Conservation (phyloP, 2,113 vertebrate genomes). For the Tapirus terrestris region DNA sequence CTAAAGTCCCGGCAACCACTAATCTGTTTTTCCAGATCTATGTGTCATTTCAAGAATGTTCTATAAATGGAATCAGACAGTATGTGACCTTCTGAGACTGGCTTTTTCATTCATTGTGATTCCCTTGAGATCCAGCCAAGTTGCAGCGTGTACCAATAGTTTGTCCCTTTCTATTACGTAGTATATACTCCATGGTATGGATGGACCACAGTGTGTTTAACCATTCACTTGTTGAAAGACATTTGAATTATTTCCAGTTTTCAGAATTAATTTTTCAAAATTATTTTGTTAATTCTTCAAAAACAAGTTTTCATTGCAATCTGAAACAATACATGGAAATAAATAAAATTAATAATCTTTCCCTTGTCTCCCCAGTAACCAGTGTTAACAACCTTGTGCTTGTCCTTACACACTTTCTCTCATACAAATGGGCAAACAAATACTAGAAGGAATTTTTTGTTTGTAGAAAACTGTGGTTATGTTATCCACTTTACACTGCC, state of each 20-base stretch:
- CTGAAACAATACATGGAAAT: neutral
- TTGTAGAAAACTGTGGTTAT: neutral
- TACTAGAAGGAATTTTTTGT: neutral
- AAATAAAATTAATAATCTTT: neutral
- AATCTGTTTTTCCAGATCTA: neutral
- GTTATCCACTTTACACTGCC: neutral
- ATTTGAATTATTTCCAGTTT: neutral
- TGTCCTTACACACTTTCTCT: neutral
- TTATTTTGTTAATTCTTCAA: neutral
- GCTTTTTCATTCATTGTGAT: neutral
- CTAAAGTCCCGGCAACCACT: neutral
- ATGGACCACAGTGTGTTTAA: neutral
- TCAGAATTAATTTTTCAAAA: neutral
- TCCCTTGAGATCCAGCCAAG: neutral
- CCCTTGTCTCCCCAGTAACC: neutral
- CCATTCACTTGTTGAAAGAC: neutral
- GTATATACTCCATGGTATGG: neutral
- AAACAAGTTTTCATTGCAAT: neutral
- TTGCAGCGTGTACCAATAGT: neutral
- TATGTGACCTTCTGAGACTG: neutral
- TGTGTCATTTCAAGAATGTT: neutral
- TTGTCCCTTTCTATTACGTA: neutral
- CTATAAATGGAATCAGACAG: neutral
- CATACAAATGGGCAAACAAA: neutral
- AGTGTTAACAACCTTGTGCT: neutral